Conservation (phyloP, 2,888 invertebrate species). For the Germaria angustata region DNA sequence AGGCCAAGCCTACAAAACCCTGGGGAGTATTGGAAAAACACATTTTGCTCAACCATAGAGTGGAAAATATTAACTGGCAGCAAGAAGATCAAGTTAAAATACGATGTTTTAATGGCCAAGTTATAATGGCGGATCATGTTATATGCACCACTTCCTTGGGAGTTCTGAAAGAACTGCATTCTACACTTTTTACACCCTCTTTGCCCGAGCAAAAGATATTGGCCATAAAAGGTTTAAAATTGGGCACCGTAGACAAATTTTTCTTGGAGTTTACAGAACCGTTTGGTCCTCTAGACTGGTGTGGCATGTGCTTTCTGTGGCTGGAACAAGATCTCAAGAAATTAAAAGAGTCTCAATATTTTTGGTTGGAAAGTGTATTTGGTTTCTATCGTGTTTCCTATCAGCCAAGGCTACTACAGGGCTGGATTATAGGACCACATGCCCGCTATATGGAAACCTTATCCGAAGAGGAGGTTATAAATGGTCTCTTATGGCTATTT, state of each 20-base stretch:
- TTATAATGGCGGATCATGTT: constrained; percentile 66
- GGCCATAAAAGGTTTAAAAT: constrained; percentile 81
- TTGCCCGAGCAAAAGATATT: constrained; percentile 80
- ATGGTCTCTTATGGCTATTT: constrained; percentile 64
- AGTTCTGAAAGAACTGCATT: constrained; percentile 81
- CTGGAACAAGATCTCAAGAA: constrained; percentile 57
- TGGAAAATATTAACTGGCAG: constrained; percentile 62
- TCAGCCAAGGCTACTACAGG: constrained; percentile 81
- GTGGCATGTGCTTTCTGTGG: constrained; percentile 81
- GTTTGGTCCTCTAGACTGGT: constrained; percentile 52
- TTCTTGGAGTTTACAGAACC: constrained; percentile 81
- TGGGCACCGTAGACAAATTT: constrained; percentile 84
- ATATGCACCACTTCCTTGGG: constrained; percentile 83
- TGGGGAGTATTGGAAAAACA: constrained; percentile 74
- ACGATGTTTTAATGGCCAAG: constrained; percentile 59
- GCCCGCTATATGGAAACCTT: constrained; percentile 67
- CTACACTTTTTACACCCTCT: constrained; percentile 80
- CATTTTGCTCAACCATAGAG: constrained; percentile 58
- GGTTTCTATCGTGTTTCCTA: constrained; percentile 66
- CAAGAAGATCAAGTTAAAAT: neutral
- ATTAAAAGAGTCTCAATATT: constrained; percentile 74
- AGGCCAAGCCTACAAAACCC: constrained; percentile 60
- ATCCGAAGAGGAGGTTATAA: constrained; percentile 49
- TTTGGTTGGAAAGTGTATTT: constrained; percentile 68
- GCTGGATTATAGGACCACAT: constrained; percentile 81